Percentiles rank a stretch among this genome's conserved stretches.
Conservation (phyloP, 2,113 vertebrate species). For the Burhinus bistriatus region DNA sequence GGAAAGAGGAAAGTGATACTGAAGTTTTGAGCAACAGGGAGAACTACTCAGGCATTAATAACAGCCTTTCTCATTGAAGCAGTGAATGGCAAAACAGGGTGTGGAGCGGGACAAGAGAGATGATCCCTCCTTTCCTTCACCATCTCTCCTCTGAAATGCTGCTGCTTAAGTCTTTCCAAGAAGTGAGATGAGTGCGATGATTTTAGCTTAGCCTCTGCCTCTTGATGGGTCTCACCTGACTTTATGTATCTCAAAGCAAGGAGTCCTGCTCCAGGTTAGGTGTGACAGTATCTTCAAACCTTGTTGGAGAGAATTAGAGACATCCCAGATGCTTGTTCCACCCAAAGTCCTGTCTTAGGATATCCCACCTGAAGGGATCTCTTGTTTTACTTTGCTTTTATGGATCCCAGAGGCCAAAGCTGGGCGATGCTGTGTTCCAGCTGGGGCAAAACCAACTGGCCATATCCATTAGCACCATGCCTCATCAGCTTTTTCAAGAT, state of each 20-base stretch:
- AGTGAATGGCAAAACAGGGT: neutral
- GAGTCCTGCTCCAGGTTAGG: neutral
- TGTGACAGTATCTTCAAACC: neutral
- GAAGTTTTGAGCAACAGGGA: neutral
- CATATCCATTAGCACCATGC: neutral
- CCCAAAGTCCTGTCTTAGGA: neutral
- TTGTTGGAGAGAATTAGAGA: neutral
- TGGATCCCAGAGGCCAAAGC: neutral
- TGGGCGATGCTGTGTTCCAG: neutral
- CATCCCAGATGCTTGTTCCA: neutral
- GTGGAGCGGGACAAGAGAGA: fast-evolving
- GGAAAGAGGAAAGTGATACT: neutral
- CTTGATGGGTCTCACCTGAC: neutral
- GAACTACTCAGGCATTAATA: neutral
- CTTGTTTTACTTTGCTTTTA: neutral
- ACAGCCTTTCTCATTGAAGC: neutral
- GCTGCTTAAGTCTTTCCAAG: neutral
- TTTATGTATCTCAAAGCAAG: neutral
- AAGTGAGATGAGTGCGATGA: neutral
- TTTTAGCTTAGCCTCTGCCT: neutral
- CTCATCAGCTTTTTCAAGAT: neutral
- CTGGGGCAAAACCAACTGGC: neutral
- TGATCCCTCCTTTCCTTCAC: neutral
- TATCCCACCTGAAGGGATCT: neutral
- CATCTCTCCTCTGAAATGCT: neutral